Conservation (phyloP, 2,113 vertebrate genomes). For the Xiphorhynchus elegans region DNA sequence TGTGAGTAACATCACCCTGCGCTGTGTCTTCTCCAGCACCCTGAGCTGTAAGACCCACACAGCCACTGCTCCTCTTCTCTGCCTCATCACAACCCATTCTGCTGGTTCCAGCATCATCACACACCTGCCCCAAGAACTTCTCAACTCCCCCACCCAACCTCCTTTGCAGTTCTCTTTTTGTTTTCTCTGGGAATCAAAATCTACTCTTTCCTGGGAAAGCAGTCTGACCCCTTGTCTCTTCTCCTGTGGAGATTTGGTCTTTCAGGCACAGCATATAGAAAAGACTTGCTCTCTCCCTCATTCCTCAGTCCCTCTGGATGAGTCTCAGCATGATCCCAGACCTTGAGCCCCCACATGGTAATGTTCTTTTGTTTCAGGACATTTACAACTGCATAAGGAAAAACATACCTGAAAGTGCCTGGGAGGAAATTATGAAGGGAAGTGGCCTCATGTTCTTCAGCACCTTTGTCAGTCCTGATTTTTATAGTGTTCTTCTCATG, state of each 20-base stretch:
- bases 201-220: not conserved
- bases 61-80: not conserved
- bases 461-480: not conserved
- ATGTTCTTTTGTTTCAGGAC: not conserved
- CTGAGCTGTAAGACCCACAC: rapidly evolving
- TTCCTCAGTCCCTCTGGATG: not conserved
- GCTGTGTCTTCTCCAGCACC: not conserved
- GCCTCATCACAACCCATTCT: not conserved
- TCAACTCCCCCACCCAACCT: not conserved
- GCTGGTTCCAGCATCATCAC: not conserved
- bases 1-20: not conserved
- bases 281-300: not conserved
- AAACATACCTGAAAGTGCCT: not conserved
- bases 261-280: not conserved
- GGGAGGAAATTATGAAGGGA: not conserved
- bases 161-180: not conserved
- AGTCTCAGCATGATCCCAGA: not conserved
- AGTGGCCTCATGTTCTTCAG: not conserved
- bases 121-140: not conserved
- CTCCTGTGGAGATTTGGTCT: not conserved
- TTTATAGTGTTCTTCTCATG: not conserved
- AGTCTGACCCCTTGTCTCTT: not conserved
- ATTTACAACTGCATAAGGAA: not conserved
- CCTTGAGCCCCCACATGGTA: not conserved
- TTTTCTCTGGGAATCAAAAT: not conserved